Base-by-base conservation (phyloP, 2,888 invertebrate species). In the Polydrusus pterygomalis region DNA sequence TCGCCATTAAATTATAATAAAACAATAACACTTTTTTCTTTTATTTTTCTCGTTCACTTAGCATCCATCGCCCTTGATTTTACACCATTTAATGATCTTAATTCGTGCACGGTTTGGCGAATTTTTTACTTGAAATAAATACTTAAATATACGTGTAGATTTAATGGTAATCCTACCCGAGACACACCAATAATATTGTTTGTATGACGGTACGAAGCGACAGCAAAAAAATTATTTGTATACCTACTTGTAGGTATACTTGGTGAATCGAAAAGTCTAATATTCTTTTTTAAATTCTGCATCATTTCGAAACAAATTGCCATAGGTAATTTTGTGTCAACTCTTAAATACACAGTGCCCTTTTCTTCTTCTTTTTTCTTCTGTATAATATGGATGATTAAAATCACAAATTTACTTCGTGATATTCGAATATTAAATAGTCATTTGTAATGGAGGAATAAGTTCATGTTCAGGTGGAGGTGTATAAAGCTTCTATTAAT, bases 21-120 rank as follows among this genome's bases (percentile, higher is more conserved):
- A 60, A 58, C 17, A 58, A 60, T 60, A 17, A 60, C 1, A 38
- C n/a, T 60, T 60, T 60, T 60, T 60, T 11, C 18, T 54, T 25
- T 54, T 54, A 20, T 30, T 54, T 54, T 54, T 30, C 54, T 10
- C 18, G 38, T 9, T 60, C 9, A 17, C 3, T 60, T 25, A 25
- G 25, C 25, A 13, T 6, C 58, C 58, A 58, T 17, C 58, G 38
- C 58, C 58, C 58, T 60, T 60, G 58, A 60, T 11, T 11, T 60
- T 38, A 60, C 38, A 9, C 15, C 20, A 30, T n/a, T 60, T 60
- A 60, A 38, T 38, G 38, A 18, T n/a, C 10, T 10, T 60, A 60
- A 34, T 34, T 20, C 25, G 11, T n/a, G n/a, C 34, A 15, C 34
- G 58, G 9, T 15, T n/a, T 13, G 2, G 58, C 10, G 11, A 0